Conservation (phyloP, 92 coral and sea anemone genomes). For the Metridium senile region DNA sequence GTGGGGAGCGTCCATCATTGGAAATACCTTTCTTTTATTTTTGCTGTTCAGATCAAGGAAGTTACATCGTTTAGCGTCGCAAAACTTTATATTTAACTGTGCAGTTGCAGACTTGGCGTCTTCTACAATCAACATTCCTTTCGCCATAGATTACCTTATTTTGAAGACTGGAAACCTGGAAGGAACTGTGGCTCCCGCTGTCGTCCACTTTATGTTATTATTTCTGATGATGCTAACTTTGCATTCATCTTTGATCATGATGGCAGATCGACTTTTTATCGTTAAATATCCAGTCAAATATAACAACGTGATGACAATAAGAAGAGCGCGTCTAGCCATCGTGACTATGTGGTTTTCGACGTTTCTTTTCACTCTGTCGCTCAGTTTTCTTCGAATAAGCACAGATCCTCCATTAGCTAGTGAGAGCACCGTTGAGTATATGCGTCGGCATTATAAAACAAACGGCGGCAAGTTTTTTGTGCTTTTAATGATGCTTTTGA, state of each 20-base stretch:
- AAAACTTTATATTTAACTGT: not conserved
- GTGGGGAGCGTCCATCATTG: not conserved
- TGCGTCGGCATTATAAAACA: not conserved
- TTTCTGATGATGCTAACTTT: not conserved
- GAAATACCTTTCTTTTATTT: not conserved
- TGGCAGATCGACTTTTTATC: not conserved
- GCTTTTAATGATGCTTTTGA: not conserved
- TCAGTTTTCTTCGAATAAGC: not conserved
- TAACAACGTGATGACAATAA: not conserved
- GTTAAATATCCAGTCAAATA: not conserved
- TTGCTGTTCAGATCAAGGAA: not conserved
- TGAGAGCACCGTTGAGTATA: not conserved
- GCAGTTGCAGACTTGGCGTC: not conserved
- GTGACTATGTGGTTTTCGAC: not conserved
- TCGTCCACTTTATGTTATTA: not conserved
- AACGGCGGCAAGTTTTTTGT: not conserved
- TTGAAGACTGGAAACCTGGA: not conserved
- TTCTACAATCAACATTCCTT: not conserved
- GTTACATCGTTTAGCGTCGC: not conserved
- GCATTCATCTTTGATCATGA: not conserved
- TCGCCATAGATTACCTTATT: not conserved
- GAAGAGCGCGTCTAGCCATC: not conserved
- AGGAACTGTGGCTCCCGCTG: not conserved
- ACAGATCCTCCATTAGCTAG: not conserved
- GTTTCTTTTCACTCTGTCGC: not conserved